phyloP scores from a whole-genome alignment of 2,888 invertebrate species.

The Sussaba pulchella region DNA sequence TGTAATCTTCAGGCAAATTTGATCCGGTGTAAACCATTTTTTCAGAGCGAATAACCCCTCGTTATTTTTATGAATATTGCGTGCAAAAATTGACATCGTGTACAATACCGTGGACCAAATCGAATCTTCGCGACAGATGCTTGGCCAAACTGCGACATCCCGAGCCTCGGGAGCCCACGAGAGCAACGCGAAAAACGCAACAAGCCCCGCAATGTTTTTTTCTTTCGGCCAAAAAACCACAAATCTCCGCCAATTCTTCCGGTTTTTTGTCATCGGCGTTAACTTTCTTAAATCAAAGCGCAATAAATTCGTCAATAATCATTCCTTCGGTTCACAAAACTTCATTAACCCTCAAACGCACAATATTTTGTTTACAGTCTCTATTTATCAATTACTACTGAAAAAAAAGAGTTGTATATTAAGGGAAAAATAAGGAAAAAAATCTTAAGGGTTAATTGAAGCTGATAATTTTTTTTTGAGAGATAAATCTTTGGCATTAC shows the following conservation, averaged over 20 bases:
- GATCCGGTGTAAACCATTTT: too few species aligned
- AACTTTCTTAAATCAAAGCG: conserved; percentile 79
- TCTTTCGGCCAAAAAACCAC: conserved; percentile 80
- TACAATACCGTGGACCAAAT: conserved; percentile 85
- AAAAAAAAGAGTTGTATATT: conserved; percentile 4
- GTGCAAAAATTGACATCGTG: not conserved
- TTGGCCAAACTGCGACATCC: conserved; percentile 86
- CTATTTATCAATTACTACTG: too few species aligned
- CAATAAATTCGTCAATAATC: too few species aligned
- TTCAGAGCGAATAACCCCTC: too few species aligned
- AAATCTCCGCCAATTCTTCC: conserved; percentile 82
- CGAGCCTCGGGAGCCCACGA: conserved; percentile 87
- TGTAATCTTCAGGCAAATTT: too few species aligned
- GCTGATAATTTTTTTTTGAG: not conserved
- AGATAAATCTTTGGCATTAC: conserved; percentile 70
- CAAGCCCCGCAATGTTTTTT: conserved; percentile 84
- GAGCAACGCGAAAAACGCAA: conserved; percentile 86
- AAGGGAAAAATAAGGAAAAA: too few species aligned
- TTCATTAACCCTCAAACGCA: too few species aligned
- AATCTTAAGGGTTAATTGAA: too few species aligned
- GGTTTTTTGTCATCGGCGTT: conserved; percentile 78
- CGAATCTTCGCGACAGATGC: conserved; percentile 85
- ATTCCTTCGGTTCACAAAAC: too few species aligned
- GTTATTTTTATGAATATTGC: too few species aligned
- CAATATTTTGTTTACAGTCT: too few species aligned